Evolutionary conservation across 1,140 invertebrate species (phyloP).

Genomic region (Brachionus angularis): DNA sequence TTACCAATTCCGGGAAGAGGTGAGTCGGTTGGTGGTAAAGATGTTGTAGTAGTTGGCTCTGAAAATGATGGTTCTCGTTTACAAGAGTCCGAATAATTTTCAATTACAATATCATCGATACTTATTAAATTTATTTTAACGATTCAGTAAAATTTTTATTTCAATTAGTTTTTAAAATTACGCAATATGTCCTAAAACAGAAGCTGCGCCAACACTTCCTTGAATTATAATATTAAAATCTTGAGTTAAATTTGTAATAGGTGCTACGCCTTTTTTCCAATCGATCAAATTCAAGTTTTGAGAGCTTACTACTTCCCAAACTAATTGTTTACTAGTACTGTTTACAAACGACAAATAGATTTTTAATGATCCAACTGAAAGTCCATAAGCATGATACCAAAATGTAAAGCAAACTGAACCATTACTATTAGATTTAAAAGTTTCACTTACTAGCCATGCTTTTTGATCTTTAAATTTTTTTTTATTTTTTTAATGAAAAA

Average conservation of each 20-base stretch:
- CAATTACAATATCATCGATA: background rate
- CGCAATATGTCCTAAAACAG: too few relatives aligned
- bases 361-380: slow-evolving; percentile 45
- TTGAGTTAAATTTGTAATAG: too few relatives aligned
- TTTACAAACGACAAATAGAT: slow-evolving; percentile 48
- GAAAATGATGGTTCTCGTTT: slow-evolving; percentile 2
- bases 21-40: background rate
- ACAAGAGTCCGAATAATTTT: background rate
- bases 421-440: slow-evolving; percentile 3
- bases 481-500: too few relatives aligned
- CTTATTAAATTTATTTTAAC: too few relatives aligned
- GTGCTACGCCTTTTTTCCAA: slow-evolving; percentile 36
- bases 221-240: too few relatives aligned
- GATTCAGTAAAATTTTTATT: too few relatives aligned
- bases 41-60: slow-evolving; percentile 3
- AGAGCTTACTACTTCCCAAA: slow-evolving; percentile 4
- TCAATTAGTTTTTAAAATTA: too few relatives aligned
- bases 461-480: background rate
- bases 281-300: background rate
- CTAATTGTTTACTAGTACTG: slow-evolving; percentile 47
- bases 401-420: slow-evolving; percentile 16
- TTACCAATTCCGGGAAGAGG: background rate
- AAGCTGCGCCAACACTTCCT: too few relatives aligned
- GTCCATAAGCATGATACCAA: slow-evolving; percentile 28
- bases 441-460: slow-evolving; percentile 31